Evolutionary conservation across 2,888 invertebrate genomes (phyloP), one percentile per base, ranked within the genome.

Genomic region (Erynnis tages): DNA sequence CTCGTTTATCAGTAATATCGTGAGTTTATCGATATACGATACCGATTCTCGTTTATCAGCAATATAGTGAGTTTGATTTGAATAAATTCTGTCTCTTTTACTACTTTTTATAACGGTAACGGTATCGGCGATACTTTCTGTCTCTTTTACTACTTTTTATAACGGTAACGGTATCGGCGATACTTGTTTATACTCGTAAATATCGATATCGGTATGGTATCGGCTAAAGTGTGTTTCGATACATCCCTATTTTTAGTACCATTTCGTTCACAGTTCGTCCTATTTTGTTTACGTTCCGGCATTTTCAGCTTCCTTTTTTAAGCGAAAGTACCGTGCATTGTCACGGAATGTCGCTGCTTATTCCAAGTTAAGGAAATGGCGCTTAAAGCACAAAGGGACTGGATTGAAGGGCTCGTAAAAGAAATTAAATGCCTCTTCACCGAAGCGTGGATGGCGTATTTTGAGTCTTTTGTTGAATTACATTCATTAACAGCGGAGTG

Each of bases 301-400:
- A 25, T 49, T 47, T 29, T 16, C 30, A 3, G 41, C 4, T 17
- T 27, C 49, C 49, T 23, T 41, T 49, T 43, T 50, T 50, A 5
- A 40, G 16, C 30, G 25, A 34, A 34, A 35, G 49, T 43, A 43
- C 17, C 30, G 21, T 17, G 19, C 27, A 35, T 50, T 50, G 50
- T 50, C 43, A 35, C 25, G 43, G n/a, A 35, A 49, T 25, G 34
- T n/a, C 25, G 43, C 27, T 11, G 27, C 35, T 43, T 35, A 41
- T 41, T 50, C 19, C 34, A 32, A 49, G 41, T 41, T 32, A 41
- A 49, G 49, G 49, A 50, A 41, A 50, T 50, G 34, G 35, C 35
- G 43, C 43, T 43, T 43, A 43, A n/a, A 35, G 27, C 6, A 43
- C 41, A 50, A 50, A 49, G 35, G 35, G 21, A 13, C 41, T 25